phyloP scores from a whole-genome alignment of 2,888 invertebrate genomes.

The Leptopterna dolabrata region DNA sequence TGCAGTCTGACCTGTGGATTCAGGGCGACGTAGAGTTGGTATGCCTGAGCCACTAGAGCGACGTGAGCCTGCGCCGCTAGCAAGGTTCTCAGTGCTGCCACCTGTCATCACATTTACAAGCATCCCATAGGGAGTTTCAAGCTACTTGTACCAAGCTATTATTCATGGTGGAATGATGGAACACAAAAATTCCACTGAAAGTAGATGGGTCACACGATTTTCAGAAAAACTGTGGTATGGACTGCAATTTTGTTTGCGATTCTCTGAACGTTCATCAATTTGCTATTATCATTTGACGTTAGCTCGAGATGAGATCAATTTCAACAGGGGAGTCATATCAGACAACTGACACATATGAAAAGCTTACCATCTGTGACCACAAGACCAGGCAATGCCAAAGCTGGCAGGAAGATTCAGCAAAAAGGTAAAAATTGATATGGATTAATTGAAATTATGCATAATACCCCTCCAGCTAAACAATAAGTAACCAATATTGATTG shows the following conservation, averaged over 20 bases:
- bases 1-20: conserved; percentile 49
- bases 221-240: background rate
- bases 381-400: background rate
- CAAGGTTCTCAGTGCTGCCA: conserved; percentile 58
- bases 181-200: background rate
- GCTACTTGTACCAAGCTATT: background rate
- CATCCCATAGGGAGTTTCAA: background rate
- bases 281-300: background rate
- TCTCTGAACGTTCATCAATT: background rate
- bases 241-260: background rate
- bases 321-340: background rate
- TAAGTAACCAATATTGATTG: too few species aligned
- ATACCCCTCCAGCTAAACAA: too few species aligned
- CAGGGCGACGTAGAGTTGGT: conserved; percentile 45
- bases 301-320: background rate
- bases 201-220: background rate
- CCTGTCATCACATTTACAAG: conserved; percentile 44
- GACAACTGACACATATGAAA: background rate
- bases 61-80: conserved; percentile 44
- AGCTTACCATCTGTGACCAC: background rate
- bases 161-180: background rate
- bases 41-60: conserved; percentile 58
- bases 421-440: background rate
- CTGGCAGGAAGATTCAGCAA: background rate
- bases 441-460: background rate